A percentile compares a stretch with the other conserved stretches of the same genome.
phyloP scores from a whole-genome alignment of 2,888 invertebrate species.

The Pandemis heparana region DNA sequence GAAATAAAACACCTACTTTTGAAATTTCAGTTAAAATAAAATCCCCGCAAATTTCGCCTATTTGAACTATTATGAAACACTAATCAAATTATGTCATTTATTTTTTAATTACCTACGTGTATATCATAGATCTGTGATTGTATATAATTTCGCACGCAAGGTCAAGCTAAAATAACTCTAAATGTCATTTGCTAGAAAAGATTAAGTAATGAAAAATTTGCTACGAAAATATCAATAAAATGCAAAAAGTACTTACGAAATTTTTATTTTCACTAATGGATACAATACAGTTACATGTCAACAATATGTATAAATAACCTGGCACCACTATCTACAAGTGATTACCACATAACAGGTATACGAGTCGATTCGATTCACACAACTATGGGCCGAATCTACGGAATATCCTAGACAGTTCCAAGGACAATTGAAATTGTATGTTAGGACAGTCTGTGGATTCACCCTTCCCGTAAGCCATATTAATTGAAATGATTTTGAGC shows the following conservation, averaged over 20 bases:
- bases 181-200: no score
- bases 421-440: not conserved
- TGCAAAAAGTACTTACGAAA: slow-evolving; percentile 38
- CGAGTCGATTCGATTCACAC: slow-evolving; percentile 27
- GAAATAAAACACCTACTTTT: no score
- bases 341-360: slow-evolving; percentile 36
- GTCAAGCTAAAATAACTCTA: no score
- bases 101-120: no score
- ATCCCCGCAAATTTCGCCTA: no score
- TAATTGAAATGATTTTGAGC: slow-evolving; percentile 21
- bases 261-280: slow-evolving; percentile 80
- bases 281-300: slow-evolving; percentile 81
- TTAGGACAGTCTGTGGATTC: slow-evolving; percentile 17
- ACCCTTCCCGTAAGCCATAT: slow-evolving; percentile 17
- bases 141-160: no score
- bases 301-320: slow-evolving; percentile 81
- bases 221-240: not conserved
- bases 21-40: no score
- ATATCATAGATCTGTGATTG: no score
- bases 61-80: no score
- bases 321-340: slow-evolving; percentile 63
- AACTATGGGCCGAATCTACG: slow-evolving; percentile 22
- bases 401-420: slow-evolving; percentile 12
- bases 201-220: no score
- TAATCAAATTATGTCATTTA: no score